Evolutionary conservation across 2,797 vertebrate genomes (phyloP).

Genomic region (Spheniscus humboldti): DNA sequence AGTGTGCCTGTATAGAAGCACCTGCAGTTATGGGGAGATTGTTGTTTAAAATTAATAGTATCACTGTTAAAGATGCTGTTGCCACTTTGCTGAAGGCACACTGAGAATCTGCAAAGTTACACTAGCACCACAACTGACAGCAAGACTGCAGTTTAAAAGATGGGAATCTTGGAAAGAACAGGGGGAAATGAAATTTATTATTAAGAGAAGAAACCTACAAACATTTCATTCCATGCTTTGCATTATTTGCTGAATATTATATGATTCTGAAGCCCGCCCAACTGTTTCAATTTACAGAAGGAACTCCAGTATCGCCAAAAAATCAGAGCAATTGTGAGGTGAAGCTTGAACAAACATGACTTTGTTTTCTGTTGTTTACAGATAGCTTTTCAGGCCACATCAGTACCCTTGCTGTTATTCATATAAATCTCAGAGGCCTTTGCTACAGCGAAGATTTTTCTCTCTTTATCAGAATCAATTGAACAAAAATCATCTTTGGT

Average conservation of each 20-base stretch:
- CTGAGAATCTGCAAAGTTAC: not conserved
- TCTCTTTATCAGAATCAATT: not conserved
- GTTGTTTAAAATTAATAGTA: not conserved
- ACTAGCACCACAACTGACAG: not conserved
- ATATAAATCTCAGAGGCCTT: not conserved
- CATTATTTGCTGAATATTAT: not conserved
- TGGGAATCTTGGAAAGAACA: not conserved
- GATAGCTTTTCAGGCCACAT: not conserved
- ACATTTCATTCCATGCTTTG: not conserved
- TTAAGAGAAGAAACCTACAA: not conserved
- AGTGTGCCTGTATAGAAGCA: not conserved
- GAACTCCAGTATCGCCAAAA: not conserved
- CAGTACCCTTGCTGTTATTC: not conserved
- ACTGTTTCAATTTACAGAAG: not conserved
- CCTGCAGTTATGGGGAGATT: not conserved
- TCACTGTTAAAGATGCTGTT: not conserved
- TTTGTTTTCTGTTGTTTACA: slow-evolving; percentile 27
- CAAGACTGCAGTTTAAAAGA: not conserved
- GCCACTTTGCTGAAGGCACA: not conserved
- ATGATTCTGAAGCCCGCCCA: not conserved
- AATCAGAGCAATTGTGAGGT: not conserved
- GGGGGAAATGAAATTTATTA: not conserved
- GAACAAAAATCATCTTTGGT: not conserved
- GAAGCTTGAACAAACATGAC: slow-evolving; percentile 13
- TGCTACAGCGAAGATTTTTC: not conserved